Evolutionary conservation across 2,797 vertebrate species (phyloP), one percentile per base, ranked within the genome.

Genomic region (Eospalax fontanierii): DNA sequence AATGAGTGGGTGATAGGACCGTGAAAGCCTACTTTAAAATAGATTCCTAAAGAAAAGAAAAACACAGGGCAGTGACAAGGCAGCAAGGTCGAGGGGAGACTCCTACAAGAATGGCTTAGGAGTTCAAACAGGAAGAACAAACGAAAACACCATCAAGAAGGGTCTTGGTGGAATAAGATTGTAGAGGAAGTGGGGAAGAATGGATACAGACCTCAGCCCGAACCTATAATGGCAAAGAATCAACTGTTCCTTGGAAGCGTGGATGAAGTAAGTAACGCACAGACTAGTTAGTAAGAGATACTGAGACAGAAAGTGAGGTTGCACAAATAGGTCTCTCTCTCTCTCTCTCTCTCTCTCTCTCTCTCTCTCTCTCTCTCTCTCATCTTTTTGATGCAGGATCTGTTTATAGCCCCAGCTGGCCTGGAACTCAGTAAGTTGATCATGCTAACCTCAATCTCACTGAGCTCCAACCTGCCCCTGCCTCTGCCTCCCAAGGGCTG

Each of bases 1-100:
- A 61, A 38, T 54, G 70, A 61, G 57, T 94, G 92, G 78, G 87
- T 22, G 74, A 35, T 4, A 35, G 76, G 70, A 71, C 84, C 79
- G 71, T 71, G 89, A 76, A 40, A 75, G 80, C 21, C 57, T 89
- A 1, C 71, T 91, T 89, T 93, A 83, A 38, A 88, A 80, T 93
- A 82, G 14, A 33, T 91, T 93, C 86, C 80, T 33, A 82, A 74
- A 63, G 74, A 78, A 74, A 50, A 89, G 81, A 68, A 74, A 87
- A 68, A 70, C 57, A 43, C 10, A 76, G 33, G 71, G 43, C 1
- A 46, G 76, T 63, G 87, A 76, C 43, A 71, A 57, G 35, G 40
- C 26, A 38, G 35, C 28, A 78, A 71, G 11, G 40, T 85, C 75
- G 74, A 75, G 35, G 10, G 66, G 75, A 87, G 19, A 61, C 65